A percentile compares a stretch with the other conserved stretches of the same genome.
Evolutionary conservation across 2,797 vertebrate genomes (phyloP).

Genomic region (Otolemur crassicaudatus): DNA sequence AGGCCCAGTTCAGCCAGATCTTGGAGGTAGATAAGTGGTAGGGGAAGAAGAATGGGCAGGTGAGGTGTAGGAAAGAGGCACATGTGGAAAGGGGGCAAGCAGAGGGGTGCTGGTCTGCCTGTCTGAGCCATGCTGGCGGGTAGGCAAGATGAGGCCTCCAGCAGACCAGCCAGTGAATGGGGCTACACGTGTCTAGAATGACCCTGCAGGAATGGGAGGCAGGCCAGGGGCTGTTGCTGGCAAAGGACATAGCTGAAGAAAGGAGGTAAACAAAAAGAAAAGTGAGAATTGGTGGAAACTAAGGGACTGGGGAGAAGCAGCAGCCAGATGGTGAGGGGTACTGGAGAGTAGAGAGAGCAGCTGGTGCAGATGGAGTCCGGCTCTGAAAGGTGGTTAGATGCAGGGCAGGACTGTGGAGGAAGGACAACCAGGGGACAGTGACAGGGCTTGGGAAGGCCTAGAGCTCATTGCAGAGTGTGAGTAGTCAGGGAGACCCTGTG

Average conservation of each 20-base stretch:
- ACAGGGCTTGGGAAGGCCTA: no score
- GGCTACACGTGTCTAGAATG: neutral
- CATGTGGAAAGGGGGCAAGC: neutral
- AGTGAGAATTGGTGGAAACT: neutral
- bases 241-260: neutral
- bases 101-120: neutral
- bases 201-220: neutral
- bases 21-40: slow-evolving; percentile 89
- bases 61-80: neutral
- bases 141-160: neutral
- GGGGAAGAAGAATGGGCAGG: no score
- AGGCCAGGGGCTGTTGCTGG: neutral
- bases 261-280: neutral
- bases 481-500: no score
- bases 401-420: neutral
- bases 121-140: neutral
- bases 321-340: neutral
- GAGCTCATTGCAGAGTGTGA: neutral
- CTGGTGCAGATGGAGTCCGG: neutral
- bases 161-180: neutral
- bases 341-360: no score
- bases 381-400: neutral
- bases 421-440: neutral
- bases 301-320: neutral
- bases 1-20: slow-evolving; percentile 95